Conservation (phyloP, 2,888 invertebrate species). For the Altica lythri region DNA sequence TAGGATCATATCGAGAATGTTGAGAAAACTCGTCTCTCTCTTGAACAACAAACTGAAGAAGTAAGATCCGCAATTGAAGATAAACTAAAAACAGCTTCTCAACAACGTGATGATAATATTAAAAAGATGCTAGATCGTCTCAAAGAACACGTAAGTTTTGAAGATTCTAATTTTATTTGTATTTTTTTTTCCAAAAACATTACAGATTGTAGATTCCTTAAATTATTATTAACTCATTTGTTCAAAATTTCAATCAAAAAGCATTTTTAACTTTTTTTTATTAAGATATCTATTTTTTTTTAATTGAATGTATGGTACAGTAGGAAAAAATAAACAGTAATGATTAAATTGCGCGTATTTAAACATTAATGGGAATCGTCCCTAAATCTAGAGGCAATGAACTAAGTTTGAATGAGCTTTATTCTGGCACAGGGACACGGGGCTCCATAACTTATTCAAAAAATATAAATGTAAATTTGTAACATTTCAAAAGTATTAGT, state of each 20-base stretch:
- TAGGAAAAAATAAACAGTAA: constrained; percentile 1
- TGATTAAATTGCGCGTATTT: too few relatives aligned
- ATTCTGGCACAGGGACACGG: too few relatives aligned
- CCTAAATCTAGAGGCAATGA: neutral
- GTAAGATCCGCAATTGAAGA: constrained; percentile 86
- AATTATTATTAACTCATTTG: neutral
- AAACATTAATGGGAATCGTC: too few relatives aligned
- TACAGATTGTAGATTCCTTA: neutral
- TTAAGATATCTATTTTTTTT: constrained; percentile 10
- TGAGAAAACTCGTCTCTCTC: constrained; percentile 72
- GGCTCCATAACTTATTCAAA: too few relatives aligned
- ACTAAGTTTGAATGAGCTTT: neutral
- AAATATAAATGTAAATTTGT: too few relatives aligned
- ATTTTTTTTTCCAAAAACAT: neutral
- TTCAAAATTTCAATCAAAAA: neutral
- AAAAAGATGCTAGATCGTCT: constrained; percentile 89
- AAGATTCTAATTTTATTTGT: neutral
- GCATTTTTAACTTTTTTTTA: neutral
- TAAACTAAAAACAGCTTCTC: constrained; percentile 84
- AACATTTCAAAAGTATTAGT: neutral
- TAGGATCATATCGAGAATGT: constrained; percentile 67
- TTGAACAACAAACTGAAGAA: constrained; percentile 85
- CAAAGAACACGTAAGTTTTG: constrained; percentile 82
- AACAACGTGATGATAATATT: constrained; percentile 88
- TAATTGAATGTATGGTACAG: constrained; percentile 1